Percentiles rank a stretch among this genome's conserved stretches.
phyloP scores from a whole-genome alignment of 2,888 invertebrate genomes.

The Eupithecia dodoneata region DNA sequence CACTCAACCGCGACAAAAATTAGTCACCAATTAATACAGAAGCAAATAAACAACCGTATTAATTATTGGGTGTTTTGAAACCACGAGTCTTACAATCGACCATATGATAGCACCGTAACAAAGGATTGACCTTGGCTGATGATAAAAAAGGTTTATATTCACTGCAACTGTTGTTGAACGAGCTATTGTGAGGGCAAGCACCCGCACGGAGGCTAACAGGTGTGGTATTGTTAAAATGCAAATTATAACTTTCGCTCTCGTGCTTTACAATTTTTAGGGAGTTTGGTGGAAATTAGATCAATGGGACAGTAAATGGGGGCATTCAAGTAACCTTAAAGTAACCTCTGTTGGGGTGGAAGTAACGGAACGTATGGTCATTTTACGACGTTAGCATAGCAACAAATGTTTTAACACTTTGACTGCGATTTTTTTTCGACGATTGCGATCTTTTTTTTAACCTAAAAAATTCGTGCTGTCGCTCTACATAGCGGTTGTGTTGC shows the following conservation, averaged over 20 bases:
- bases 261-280: conserved; percentile 69
- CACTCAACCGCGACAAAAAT: conserved; percentile 24
- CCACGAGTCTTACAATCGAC: conserved; percentile 44
- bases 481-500: too few species aligned
- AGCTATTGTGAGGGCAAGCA: conserved; percentile 72
- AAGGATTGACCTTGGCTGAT: conserved; percentile 78
- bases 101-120: conserved; percentile 65
- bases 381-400: neutral
- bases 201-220: conserved; percentile 65
- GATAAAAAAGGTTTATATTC: conserved; percentile 83
- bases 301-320: conserved; percentile 14
- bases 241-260: conserved; percentile 81
- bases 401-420: too few species aligned
- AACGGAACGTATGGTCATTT: neutral
- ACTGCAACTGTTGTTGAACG: conserved; percentile 79
- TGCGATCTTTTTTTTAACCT: too few species aligned
- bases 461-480: too few species aligned
- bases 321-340: neutral
- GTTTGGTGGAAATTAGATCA: conserved; percentile 41
- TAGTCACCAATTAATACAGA: conserved; percentile 23
- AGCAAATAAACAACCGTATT: conserved; percentile 34
- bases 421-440: too few species aligned
- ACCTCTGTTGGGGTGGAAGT: neutral
- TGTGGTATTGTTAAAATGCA: conserved; percentile 83
- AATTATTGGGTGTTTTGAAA: conserved; percentile 34